Evolutionary conservation across 2,797 vertebrate genomes (phyloP).

Genomic region (Spinibarbus caldwelli): DNA sequence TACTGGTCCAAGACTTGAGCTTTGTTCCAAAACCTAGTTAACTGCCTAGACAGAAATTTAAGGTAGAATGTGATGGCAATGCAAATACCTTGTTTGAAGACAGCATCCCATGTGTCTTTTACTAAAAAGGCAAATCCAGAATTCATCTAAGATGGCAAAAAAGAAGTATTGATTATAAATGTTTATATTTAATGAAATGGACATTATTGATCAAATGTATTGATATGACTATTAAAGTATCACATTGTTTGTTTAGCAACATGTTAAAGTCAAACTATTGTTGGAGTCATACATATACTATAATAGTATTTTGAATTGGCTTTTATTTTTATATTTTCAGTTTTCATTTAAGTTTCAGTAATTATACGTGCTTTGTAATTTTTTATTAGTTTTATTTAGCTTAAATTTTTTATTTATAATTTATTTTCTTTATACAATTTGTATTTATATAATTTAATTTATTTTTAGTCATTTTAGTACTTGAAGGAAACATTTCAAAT

Average conservation of each 20-base stretch:
- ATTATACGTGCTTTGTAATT: too few species aligned
- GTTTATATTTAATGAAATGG: background rate
- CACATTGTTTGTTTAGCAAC: too few species aligned
- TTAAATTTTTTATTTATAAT: background rate
- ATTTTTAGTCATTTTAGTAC: background rate
- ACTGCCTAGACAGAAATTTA: background rate
- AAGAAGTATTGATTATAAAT: background rate
- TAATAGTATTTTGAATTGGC: background rate
- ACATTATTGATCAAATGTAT: background rate
- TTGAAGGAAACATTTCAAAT: background rate
- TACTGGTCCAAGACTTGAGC: background rate
- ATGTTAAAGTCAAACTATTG: background rate
- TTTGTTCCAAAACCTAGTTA: background rate
- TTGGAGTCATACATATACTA: background rate
- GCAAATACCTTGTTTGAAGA: background rate
- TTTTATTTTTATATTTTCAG: background rate
- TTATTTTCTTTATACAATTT: too few species aligned
- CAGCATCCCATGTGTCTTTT: background rate
- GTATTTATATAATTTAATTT: background rate
- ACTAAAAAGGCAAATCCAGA: background rate
- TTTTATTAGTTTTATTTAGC: background rate
- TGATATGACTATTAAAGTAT: background rate
- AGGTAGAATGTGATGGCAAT: background rate
- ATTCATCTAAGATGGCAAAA: background rate
- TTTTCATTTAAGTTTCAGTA: background rate